Evolutionary conservation across 2,888 invertebrate species (phyloP).

Genomic region (Thymelicus acteon): DNA sequence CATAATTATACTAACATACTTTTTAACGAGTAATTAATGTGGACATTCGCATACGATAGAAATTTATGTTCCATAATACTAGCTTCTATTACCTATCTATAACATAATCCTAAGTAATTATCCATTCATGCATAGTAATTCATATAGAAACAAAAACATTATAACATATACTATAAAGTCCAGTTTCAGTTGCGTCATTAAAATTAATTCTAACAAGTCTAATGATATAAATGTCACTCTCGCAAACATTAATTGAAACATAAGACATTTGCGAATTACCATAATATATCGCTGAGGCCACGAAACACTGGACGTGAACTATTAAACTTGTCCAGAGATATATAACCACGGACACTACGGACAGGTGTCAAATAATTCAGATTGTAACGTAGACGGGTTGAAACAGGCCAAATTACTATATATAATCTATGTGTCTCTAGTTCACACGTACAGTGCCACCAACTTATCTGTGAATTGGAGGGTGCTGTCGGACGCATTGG

Average conservation of each 20-base stretch:
- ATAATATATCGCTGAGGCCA: conserved; percentile 30
- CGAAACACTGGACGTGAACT: conserved; percentile 11
- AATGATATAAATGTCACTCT: conserved; percentile 41
- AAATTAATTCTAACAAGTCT: conserved; percentile 30
- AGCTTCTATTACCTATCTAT: no score
- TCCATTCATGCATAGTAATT: no score
- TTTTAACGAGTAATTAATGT: no score
- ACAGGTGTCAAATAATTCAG: conserved; percentile 19
- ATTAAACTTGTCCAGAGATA: conserved; percentile 19
- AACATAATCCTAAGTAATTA: no score
- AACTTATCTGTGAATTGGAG: no score
- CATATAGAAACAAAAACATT: no score
- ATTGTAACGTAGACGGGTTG: conserved; percentile 10
- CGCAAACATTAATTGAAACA: conserved; percentile 43
- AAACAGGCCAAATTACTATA: not conserved
- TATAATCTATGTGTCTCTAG: no score
- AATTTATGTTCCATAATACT: no score
- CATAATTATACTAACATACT: no score
- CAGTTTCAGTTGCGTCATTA: conserved; percentile 22
- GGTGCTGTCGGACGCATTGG: no score
- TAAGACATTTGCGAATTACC: conserved; percentile 38
- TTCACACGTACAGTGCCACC: no score
- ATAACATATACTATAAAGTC: not conserved
- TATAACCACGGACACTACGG: not conserved
- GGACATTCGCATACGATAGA: no score